Conservation (phyloP, 2,888 invertebrate species). For the Lasius fuliginosus region DNA sequence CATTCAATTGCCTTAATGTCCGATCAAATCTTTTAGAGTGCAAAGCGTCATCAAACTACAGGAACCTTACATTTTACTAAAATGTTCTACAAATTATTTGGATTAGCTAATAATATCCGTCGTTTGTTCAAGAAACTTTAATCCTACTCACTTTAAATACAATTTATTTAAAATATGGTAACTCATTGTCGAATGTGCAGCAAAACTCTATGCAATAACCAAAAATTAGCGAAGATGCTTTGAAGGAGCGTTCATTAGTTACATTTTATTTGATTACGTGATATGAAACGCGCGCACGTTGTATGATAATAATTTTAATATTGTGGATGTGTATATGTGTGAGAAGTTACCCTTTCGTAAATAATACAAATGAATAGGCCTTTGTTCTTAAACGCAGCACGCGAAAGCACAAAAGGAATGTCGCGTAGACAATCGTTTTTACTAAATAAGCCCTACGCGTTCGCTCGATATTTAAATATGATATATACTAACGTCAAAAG, state of each 20-base stretch:
- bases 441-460: constrained; percentile 73
- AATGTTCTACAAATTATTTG: constrained; percentile 73
- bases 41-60: constrained; percentile 71
- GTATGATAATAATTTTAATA: constrained; percentile 26
- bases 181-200: constrained; percentile 63
- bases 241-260: not conserved
- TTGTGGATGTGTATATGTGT: constrained; percentile 56
- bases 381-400: constrained; percentile 67
- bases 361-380: constrained; percentile 72
- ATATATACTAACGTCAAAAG: constrained; percentile 69
- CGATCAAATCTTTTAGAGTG: constrained; percentile 56
- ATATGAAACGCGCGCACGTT: constrained; percentile 29
- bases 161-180: constrained; percentile 69
- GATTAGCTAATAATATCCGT: constrained; percentile 72
- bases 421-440: constrained; percentile 63
- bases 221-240: constrained; percentile 51
- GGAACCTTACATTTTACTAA: constrained; percentile 72
- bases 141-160: constrained; percentile 57
- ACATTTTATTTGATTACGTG: constrained; percentile 17
- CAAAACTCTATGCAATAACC: constrained; percentile 63
- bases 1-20: constrained; percentile 42
- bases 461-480: constrained; percentile 57
- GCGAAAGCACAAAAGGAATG: constrained; percentile 62
- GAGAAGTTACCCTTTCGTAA: constrained; percentile 62
- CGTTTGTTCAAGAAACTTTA: constrained; percentile 63